Evolutionary conservation across 2,113 vertebrate genomes (phyloP).

Genomic region (Microcebus murinus): DNA sequence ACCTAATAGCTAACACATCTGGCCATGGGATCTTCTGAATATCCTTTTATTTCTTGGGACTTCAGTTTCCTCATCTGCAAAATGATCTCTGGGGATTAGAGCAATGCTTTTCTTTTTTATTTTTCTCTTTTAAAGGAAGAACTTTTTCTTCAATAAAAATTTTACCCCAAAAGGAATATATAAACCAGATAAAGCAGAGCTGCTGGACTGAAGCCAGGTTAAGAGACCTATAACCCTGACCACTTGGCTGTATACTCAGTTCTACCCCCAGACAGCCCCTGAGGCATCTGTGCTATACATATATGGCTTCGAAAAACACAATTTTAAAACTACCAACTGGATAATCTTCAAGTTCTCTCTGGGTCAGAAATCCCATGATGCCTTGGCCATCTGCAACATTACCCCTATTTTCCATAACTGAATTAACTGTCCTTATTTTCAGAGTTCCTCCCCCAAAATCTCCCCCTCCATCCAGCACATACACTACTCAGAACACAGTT

Average conservation of each 20-base stretch:
- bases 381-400: background rate
- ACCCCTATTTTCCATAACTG: background rate
- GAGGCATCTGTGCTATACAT: background rate
- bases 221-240: background rate
- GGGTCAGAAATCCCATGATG: conserved; percentile 3
- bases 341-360: conserved; percentile 14
- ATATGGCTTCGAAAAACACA: background rate
- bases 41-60: background rate
- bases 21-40: background rate
- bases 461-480: background rate
- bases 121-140: conserved; percentile 1
- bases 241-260: background rate
- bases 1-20: background rate
- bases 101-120: background rate
- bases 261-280: background rate
- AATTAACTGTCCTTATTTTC: conserved; percentile 20
- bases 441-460: background rate
- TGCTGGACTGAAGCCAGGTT: background rate
- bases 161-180: background rate
- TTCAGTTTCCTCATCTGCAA: background rate
- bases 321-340: background rate
- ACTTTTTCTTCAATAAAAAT: background rate
- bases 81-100: background rate
- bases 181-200: background rate
- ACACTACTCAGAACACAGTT: background rate